Evolutionary conservation across 1,140 invertebrate species (phyloP), one percentile per base, ranked within the genome.

Genomic region (Pectinophora gossypiella): DNA sequence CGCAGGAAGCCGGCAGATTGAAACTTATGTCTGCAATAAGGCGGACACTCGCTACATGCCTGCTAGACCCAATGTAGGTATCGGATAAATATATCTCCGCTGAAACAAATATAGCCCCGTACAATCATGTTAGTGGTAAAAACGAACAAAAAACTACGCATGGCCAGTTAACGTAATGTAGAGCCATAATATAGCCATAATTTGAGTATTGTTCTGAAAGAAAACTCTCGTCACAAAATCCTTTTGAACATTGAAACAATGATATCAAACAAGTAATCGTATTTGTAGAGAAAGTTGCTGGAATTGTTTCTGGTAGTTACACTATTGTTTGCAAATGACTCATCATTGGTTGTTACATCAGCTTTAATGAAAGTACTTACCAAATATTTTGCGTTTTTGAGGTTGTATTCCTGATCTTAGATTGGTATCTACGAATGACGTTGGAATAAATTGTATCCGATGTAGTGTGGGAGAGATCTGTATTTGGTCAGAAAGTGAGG

Each of bases 1-100:
- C 61, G 66, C 78, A 84, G 83, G 74, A 81, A 80, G 70, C 59
- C 63, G 16, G 54, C 64, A 71, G 69, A 83, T 83, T 83, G 79
- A 83, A 74, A 83, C 74, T 83, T 83, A 79, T 83, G 72, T 78
- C 64, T 76, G 27, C n/a, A 12, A 32, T 32, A 32, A 32, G 27
- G 9, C 27, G 27, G 27, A 32, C 27, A n/a, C 9, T 32, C 27
- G 1, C 9, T 3, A 7, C 27, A n/a, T n/a, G n/a, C n/a, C n/a
- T n/a, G n/a, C n/a, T n/a, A n/a, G n/a, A n/a, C n/a, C n/a, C n/a
- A n/a, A n/a, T n/a, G n/a, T n/a, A n/a, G n/a, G n/a, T n/a, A n/a
- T n/a, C n/a, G n/a, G n/a, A n/a, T n/a, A n/a, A n/a, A n/a, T n/a
- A n/a, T n/a, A n/a, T n/a, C n/a, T n/a, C n/a, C n/a, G n/a, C n/a